Percentiles rank a stretch among this genome's conserved stretches.
Evolutionary conservation across 2,113 vertebrate species (phyloP).

Genomic region (Riparia riparia): DNA sequence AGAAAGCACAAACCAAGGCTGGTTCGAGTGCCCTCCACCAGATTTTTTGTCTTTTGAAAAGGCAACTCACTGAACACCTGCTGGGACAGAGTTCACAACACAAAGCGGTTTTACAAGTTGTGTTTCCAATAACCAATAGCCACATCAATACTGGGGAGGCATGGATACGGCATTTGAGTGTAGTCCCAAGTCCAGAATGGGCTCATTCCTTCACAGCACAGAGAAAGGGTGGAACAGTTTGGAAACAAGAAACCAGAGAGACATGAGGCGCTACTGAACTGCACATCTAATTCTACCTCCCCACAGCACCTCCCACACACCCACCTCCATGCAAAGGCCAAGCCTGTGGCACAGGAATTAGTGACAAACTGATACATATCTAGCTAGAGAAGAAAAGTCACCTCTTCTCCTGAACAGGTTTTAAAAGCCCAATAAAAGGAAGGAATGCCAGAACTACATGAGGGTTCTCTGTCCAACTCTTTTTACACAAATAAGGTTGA

Average conservation of each 20-base stretch:
- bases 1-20: not conserved
- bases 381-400: not conserved
- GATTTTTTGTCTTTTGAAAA: not conserved
- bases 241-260: not conserved
- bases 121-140: not conserved
- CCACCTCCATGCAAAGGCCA: not conserved
- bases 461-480: not conserved
- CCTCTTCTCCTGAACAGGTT: not conserved
- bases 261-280: not conserved
- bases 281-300: not conserved
- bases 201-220: not conserved
- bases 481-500: not conserved
- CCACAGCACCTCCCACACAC: not conserved
- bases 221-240: not conserved
- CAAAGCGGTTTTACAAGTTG: not conserved
- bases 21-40: not conserved
- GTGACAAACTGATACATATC: not conserved
- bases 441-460: not conserved
- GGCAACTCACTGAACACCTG: not conserved
- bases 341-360: not conserved
- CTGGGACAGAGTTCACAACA: not conserved
- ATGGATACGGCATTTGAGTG: not conserved
- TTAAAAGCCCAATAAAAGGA: not conserved
- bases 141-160: not conserved
- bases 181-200: not conserved